Evolutionary conservation across 2,888 invertebrate genomes (phyloP).

Genomic region (Schizotus pectinicornis): DNA sequence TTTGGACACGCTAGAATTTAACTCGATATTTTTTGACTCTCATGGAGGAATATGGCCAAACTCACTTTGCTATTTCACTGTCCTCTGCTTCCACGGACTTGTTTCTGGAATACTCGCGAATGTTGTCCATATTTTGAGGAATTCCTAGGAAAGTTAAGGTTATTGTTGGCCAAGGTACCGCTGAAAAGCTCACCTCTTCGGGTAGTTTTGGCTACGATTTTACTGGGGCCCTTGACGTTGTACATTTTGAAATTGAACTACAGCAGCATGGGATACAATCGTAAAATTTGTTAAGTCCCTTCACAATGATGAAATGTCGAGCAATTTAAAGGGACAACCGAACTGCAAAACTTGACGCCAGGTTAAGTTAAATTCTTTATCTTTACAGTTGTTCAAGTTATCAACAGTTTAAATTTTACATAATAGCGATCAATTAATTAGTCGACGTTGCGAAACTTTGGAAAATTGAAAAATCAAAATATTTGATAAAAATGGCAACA

Average conservation of each 20-base stretch:
- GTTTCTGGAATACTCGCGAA: slow-evolving; percentile 73
- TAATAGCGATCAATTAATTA: too few species aligned
- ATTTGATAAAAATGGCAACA: too few species aligned
- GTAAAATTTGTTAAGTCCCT: too few species aligned
- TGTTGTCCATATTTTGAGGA: slow-evolving; percentile 80
- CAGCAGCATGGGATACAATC: too few species aligned
- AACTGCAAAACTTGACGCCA: too few species aligned
- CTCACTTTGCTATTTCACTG: slow-evolving; percentile 71
- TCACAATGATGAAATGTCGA: too few species aligned
- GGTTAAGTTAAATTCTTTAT: too few species aligned
- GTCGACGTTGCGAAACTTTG: too few species aligned
- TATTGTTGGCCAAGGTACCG: slow-evolving; percentile 26
- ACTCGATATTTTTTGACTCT: slow-evolving; percentile 10
- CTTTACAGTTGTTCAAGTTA: too few species aligned
- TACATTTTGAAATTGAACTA: slow-evolving; percentile 66
- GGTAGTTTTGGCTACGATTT: slow-evolving; percentile 85
- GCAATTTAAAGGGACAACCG: too few species aligned
- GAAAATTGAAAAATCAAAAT: too few species aligned
- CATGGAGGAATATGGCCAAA: slow-evolving; percentile 25
- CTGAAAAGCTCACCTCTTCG: slow-evolving; percentile 63
- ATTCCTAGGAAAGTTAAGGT: slow-evolving; percentile 64
- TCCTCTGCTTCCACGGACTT: slow-evolving; percentile 72
- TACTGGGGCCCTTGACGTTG: slow-evolving; percentile 87
- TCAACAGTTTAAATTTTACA: too few species aligned
- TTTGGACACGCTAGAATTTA: slow-evolving; percentile 73